Evolutionary conservation across 2,797 vertebrate genomes (phyloP), one percentile per base, ranked within the genome.

Genomic region (Cynopterus sphinx): DNA sequence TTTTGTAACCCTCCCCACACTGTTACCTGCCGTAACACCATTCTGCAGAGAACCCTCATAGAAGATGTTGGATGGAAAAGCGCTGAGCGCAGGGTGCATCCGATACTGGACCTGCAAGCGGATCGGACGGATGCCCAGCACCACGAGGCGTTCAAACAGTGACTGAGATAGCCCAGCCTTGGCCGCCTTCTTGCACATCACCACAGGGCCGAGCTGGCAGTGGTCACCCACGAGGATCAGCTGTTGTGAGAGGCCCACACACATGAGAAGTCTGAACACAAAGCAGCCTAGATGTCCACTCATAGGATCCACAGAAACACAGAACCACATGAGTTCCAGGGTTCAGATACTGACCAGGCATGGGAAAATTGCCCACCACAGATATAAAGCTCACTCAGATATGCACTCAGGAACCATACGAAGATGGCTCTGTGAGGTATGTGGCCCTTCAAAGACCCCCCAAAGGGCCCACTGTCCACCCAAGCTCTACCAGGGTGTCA

Each of bases 1-100:
- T n/a, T 4, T 28, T 36, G 1, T 7, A 31, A 6, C 31, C 31
- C 15, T 0, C n/a, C 41, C 9, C 3, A 53, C 3, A 22, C 51
- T 1, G 24, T 88, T 94, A 99, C 99, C 99, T 97, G 99, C 99
- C 0, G 99, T 99, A 92, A 99, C 99, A 0, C 99, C 99, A 0
- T 99, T 99, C 98, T 99, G 99, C 70, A 99, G 99, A 0, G 99
- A 99, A 0, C 99, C 99, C 98, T 99, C 99, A 0, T 99, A 99
- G 98, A 99, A 99, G 98, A 99, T 99, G 98, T 99, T 99, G 97
- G 99, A 99, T 0, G 99, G 99, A 95, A 99, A 99, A 95, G 99
- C 99, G 33, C 99, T 99, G 95, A 99, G 99, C 0, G 99, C 99
- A 0, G 99, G 99, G 92, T 99, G 99, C 99, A 99, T 99, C 81